Evolutionary conservation across 2,888 invertebrate genomes (phyloP).

Genomic region (Acanthopleura granulata): DNA sequence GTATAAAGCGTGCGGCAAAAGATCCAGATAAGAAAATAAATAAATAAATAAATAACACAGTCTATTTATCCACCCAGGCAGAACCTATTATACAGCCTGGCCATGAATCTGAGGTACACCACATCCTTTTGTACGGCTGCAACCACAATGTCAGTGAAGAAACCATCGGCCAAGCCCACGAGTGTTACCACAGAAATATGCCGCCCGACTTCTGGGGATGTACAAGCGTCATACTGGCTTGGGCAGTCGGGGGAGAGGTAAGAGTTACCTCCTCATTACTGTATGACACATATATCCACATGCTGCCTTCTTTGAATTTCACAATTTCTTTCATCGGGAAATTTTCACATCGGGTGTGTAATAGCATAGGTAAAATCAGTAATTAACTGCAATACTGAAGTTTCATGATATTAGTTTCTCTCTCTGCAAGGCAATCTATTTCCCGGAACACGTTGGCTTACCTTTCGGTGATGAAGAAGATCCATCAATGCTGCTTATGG

Average conservation of each 20-base stretch:
- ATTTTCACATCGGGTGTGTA: no score
- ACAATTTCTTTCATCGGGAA: no score
- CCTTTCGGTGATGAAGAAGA: conserved; percentile 81
- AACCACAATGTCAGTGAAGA: not conserved
- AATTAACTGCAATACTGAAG: no score
- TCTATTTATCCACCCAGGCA: not conserved
- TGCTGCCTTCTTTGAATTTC: no score
- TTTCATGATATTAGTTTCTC: not conserved
- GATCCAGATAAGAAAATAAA: no score
- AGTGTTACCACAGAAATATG: not conserved
- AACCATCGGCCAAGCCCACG: not conserved
- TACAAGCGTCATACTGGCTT: not conserved
- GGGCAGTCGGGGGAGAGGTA: conserved; percentile 1
- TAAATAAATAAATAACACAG: no score
- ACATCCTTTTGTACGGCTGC: not conserved
- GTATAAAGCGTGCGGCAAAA: no score
- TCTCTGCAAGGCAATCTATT: not conserved
- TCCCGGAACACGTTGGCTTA: conserved; percentile 77
- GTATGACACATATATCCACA: no score
- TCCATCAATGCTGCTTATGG: conserved; percentile 86
- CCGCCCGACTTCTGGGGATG: not conserved
- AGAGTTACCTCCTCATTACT: not conserved
- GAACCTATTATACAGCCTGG: not conserved
- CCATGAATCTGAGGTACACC: not conserved
- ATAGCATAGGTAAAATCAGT: no score